A percentile compares a stretch with the other conserved stretches of the same genome.
Evolutionary conservation across 2,113 vertebrate species (phyloP).

Genomic region (Rhodinocichla rosea): DNA sequence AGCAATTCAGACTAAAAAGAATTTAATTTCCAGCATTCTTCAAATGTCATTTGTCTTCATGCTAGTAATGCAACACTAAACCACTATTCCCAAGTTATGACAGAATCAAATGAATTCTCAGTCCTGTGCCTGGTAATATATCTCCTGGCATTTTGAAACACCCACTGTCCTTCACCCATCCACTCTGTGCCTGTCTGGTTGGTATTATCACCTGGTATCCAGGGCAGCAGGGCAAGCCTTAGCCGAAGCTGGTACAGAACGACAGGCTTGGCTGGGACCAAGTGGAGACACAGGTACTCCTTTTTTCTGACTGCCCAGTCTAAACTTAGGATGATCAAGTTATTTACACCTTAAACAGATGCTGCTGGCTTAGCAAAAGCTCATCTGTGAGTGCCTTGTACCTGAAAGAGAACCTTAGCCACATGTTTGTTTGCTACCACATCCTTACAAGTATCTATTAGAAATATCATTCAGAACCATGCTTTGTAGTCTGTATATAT

Average conservation of each 20-base stretch:
- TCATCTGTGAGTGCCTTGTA: background rate
- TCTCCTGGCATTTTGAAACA: background rate
- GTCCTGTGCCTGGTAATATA: background rate
- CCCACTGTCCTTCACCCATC: background rate
- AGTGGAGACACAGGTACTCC: background rate
- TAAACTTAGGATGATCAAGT: background rate
- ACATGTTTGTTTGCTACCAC: background rate
- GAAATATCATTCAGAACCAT: background rate
- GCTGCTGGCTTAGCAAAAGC: background rate
- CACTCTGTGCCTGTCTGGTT: background rate
- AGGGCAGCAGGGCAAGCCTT: background rate
- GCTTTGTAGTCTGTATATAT: background rate
- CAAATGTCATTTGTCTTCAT: slow-evolving; percentile 10
- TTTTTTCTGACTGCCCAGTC: background rate
- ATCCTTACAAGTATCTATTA: background rate
- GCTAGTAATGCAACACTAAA: background rate
- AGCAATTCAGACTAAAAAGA: background rate
- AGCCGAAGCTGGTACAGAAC: background rate
- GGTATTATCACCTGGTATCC: background rate
- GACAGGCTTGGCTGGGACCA: background rate
- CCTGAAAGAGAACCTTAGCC: background rate
- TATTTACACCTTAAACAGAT: background rate
- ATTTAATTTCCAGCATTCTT: slow-evolving; percentile 10
- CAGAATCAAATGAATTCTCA: slow-evolving; percentile 7
- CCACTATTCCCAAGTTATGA: background rate